Evolutionary conservation across 2,113 vertebrate species (phyloP).

Genomic region (Tupaia tana): DNA sequence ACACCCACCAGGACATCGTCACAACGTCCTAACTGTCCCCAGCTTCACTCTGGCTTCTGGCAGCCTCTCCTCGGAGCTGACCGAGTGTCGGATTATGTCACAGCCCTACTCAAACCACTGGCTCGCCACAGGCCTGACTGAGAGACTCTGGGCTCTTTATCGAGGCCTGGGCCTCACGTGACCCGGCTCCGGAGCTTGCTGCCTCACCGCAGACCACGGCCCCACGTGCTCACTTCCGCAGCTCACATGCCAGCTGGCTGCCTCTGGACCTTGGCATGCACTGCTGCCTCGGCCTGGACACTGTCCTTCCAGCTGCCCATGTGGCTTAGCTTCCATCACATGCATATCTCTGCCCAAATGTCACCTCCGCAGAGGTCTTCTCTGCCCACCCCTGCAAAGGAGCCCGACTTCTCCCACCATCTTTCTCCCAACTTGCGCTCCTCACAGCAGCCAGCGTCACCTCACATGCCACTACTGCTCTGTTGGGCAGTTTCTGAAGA

Average conservation of each 20-base stretch:
- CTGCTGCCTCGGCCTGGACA: background rate
- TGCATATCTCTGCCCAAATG: background rate
- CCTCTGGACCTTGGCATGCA: background rate
- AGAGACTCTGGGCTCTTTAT: background rate
- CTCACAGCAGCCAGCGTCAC: background rate
- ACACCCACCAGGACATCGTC: rapidly evolving
- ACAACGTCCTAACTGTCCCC: background rate
- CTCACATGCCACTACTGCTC: background rate
- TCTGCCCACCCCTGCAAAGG: background rate
- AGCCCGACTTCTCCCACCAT: rapidly evolving
- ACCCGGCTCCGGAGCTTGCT: background rate
- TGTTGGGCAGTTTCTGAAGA: background rate
- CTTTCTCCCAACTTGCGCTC: background rate
- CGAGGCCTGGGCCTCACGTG: background rate
- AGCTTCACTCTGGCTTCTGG: rapidly evolving
- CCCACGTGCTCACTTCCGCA: background rate
- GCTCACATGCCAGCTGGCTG: background rate
- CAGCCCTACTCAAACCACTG: background rate
- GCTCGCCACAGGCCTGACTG: background rate
- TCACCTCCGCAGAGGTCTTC: background rate
- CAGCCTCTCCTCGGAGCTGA: background rate
- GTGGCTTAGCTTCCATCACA: background rate
- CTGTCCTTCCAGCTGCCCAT: background rate
- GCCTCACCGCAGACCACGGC: background rate
- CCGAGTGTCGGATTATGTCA: background rate